Conservation (phyloP, 64 coral and sea anemone species). For the Dendronephthya gigantea region DNA sequence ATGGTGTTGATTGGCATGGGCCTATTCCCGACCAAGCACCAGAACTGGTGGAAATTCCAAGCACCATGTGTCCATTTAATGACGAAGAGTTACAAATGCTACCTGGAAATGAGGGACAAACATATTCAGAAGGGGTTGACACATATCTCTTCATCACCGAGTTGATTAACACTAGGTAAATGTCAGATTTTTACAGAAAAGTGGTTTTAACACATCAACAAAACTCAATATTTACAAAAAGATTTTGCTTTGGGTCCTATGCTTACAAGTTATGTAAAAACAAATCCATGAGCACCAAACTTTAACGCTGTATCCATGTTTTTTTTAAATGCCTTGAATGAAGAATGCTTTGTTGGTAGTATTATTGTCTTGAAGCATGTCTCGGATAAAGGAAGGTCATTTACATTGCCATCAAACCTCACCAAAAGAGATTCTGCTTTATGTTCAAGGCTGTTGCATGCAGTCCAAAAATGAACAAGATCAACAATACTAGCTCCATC, state of each 20-base stretch:
- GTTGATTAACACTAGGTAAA: not conserved
- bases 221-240: not conserved
- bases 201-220: not conserved
- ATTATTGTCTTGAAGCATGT: too few species aligned
- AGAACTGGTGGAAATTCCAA: not conserved
- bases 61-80: not conserved
- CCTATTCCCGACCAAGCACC: not conserved
- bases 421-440: too few species aligned
- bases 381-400: too few species aligned
- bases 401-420: too few species aligned
- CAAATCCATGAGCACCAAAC: too few species aligned
- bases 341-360: too few species aligned
- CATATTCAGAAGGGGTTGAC: not conserved
- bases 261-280: too few species aligned
- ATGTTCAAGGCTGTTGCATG: too few species aligned
- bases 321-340: too few species aligned
- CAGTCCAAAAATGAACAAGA: too few species aligned
- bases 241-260: too few species aligned
- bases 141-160: not conserved
- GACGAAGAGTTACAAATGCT: not conserved
- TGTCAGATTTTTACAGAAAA: not conserved
- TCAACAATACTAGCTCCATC: not conserved
- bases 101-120: not conserved
- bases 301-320: too few species aligned
- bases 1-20: not conserved